phyloP scores from a whole-genome alignment of 2,888 invertebrate genomes.

The Pseudoips prasinana region DNA sequence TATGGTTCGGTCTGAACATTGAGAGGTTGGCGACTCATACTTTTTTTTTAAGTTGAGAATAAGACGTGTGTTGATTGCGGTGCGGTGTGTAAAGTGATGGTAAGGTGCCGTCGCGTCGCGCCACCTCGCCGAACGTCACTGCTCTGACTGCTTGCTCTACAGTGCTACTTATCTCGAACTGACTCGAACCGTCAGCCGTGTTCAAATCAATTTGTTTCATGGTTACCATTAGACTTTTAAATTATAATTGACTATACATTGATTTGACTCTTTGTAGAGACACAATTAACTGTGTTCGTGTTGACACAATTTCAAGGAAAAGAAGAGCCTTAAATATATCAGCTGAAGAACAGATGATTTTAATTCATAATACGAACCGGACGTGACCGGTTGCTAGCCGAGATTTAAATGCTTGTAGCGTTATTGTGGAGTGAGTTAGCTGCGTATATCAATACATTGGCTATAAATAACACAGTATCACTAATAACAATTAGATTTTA shows the following conservation, averaged over 20 bases:
- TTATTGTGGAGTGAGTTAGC: too few species aligned
- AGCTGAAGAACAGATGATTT: too few species aligned
- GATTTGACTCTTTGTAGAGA: too few species aligned
- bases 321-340: too few species aligned
- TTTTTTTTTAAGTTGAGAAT: neutral
- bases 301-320: too few species aligned
- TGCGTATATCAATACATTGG: too few species aligned
- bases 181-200: slow-evolving; percentile 18
- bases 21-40: neutral
- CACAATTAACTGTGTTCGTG: too few species aligned
- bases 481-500: too few species aligned
- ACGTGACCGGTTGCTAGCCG: too few species aligned
- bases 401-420: too few species aligned
- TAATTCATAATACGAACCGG: too few species aligned
- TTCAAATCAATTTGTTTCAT: slow-evolving; percentile 26
- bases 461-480: too few species aligned
- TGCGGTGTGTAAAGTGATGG: slow-evolving; percentile 14
- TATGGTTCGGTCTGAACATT: neutral
- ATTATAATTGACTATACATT: slow-evolving; percentile 6
- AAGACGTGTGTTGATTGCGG: neutral
- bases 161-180: slow-evolving; percentile 38
- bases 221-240: slow-evolving; percentile 26
- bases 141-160: slow-evolving; percentile 32
- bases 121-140: slow-evolving; percentile 29
- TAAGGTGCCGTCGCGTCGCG: slow-evolving; percentile 18